Base-by-base conservation (phyloP, 2,113 vertebrate genomes). In the Lontra canadensis region DNA sequence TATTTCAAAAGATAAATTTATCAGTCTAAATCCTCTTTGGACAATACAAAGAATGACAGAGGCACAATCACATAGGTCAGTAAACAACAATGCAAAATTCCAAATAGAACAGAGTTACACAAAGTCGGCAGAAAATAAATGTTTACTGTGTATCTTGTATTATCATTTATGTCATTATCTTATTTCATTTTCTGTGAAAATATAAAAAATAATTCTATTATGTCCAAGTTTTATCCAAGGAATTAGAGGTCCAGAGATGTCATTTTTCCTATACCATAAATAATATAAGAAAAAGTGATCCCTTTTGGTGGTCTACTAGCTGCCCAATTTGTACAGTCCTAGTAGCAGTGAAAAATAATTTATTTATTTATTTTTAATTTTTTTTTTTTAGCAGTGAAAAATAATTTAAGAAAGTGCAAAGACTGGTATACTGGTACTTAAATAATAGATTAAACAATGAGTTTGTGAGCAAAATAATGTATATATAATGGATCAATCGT, bases 11-110 rank as follows among this genome's bases (percentile, higher is more conserved):
- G 36, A 69, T 88, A 65, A 57, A 83, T 92, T 89, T 90, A 74
- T 93, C 36, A 87, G 42, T 82, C 80, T 92, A 83, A 97, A 69
- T 63, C n/a, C 10, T 91, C 71, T 86, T 67, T 95, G n/a, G 80
- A n/a, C 93, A 92, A 92, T 86, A 81, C 42, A 52, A 73, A 6
- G n/a, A 94, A 88, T 91, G 74, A 42, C 42, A 79, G 78, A 97
- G 85, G 21, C 7, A 90, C n/a, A 96, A 86, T 91, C 78, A 94
- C 18, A 49, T 57, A 89, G 59, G 14, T 47, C 21, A 74, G 44
- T 69, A 86, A 95, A 61, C 59, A 94, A 59, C 65, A 74, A 13
- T 12, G 47, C 10, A n/a, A 73, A 71, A 36, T 84, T 71, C 49
- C 49, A 90, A 74, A 39, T 2, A 55, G 20, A 90, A 49, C 7